Conservation (phyloP, 2,113 vertebrate species). For the Serilophus lunatus region DNA sequence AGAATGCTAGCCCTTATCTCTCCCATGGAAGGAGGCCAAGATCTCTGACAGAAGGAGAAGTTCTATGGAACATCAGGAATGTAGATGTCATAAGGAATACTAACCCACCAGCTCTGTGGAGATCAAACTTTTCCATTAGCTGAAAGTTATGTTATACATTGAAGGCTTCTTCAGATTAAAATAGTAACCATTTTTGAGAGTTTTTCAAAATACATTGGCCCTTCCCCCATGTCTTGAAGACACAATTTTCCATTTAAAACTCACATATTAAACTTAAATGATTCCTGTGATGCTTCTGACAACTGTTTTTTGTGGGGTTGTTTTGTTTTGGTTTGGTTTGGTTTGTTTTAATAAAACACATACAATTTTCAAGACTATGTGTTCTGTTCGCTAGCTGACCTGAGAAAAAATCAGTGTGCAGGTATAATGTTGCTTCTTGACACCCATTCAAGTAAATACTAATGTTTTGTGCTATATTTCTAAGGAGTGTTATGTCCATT, state of each 20-base stretch:
- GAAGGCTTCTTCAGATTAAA: not conserved
- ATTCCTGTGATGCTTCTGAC: not conserved
- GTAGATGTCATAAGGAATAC: not conserved
- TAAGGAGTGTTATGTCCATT: not conserved
- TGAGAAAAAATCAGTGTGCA: not conserved
- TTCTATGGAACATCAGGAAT: not conserved
- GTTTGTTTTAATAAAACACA: not conserved
- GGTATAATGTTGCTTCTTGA: not conserved
- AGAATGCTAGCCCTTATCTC: not conserved
- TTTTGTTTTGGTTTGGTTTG: too few relatives aligned
- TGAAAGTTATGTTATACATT: not conserved
- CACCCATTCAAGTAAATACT: not conserved
- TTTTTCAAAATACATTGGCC: not conserved
- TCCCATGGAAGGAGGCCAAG: not conserved
- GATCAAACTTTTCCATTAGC: not conserved
- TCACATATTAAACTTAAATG: not conserved
- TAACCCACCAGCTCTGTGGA: not conserved
- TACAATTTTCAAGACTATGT: not conserved
- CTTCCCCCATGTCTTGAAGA: not conserved
- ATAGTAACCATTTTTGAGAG: not conserved
- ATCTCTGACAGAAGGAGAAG: not conserved
- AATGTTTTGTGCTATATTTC: not conserved
- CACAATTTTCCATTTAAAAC: not conserved
- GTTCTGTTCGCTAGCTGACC: not conserved
- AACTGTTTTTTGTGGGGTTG: not conserved